Conservation (phyloP, 1,140 invertebrate genomes). For the Aphidius gifuensis region DNA sequence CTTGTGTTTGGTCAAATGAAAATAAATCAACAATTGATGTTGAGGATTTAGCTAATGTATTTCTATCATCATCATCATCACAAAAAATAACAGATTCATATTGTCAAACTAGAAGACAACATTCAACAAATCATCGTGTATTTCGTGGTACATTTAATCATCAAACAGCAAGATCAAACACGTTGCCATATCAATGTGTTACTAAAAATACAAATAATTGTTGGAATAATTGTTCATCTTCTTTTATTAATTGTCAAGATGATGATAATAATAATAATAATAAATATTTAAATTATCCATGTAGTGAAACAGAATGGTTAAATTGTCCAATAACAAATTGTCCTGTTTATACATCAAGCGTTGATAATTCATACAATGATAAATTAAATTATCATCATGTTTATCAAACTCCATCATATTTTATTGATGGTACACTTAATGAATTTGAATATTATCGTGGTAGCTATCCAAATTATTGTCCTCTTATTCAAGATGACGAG, state of each 20-base stretch:
- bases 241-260: slow-evolving; percentile 6
- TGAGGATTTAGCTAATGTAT: slow-evolving; percentile 38
- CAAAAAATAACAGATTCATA: no score
- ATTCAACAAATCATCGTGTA: slow-evolving; percentile 2
- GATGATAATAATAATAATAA: slow-evolving; percentile 17
- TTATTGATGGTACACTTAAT: neutral
- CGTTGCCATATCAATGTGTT: neutral
- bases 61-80: slow-evolving; percentile 22
- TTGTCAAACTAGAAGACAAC: neutral
- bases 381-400: slow-evolving; percentile 1
- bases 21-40: slow-evolving; percentile 37
- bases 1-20: no score
- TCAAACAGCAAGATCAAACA: neutral
- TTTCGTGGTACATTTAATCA: slow-evolving; percentile 1
- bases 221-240: slow-evolving; percentile 4
- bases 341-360: slow-evolving; percentile 30
- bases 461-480: slow-evolving; percentile 19
- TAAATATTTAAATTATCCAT: slow-evolving; percentile 25
- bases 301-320: slow-evolving; percentile 42
- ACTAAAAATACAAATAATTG: slow-evolving; percentile 1
- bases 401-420: neutral
- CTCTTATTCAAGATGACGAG: slow-evolving; percentile 18
- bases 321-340: slow-evolving; percentile 37
- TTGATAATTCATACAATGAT: slow-evolving; percentile 1
- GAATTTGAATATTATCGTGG: slow-evolving; percentile 9